Conservation (phyloP, 2,888 invertebrate species). For the Diabrotica balteata region DNA sequence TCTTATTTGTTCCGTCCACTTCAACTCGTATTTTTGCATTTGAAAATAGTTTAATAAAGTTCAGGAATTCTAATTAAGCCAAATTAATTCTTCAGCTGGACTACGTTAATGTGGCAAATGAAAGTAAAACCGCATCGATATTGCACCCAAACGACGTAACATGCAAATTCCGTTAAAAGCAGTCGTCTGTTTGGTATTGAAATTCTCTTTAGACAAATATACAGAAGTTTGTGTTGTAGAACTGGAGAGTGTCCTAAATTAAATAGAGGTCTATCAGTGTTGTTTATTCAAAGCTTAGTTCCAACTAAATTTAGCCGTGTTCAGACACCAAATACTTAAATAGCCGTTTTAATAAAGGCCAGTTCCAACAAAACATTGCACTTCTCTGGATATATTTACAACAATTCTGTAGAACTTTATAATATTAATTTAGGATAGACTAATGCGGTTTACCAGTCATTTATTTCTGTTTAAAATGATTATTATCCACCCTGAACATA, state of each 20-base stretch:
- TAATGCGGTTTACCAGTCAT: not conserved
- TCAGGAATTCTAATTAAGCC: no score
- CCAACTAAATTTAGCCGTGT: conserved; percentile 9
- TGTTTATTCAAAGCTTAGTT: conserved; percentile 23
- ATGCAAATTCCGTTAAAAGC: conserved; percentile 1
- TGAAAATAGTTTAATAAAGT: no score
- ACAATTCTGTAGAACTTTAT: not conserved
- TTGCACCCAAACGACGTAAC: no score
- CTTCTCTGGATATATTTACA: not conserved
- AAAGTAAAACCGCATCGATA: no score
- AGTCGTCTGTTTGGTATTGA: conserved; percentile 3
- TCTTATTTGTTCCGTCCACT: no score
- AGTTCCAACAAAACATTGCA: not conserved
- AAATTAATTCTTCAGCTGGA: no score
- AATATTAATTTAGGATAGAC: not conserved
- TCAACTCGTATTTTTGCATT: no score
- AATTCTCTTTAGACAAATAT: conserved; percentile 1
- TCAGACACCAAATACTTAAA: conserved; percentile 3
- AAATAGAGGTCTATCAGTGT: conserved; percentile 17
- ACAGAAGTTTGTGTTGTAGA: conserved; percentile 9
- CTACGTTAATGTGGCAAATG: no score
- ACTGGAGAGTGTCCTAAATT: conserved; percentile 14
- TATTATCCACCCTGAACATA: no score
- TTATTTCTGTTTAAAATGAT: not conserved
- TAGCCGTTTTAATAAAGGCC: not conserved